Base-by-base conservation (phyloP, 2,888 invertebrate species). In the Seira ritae region DNA sequence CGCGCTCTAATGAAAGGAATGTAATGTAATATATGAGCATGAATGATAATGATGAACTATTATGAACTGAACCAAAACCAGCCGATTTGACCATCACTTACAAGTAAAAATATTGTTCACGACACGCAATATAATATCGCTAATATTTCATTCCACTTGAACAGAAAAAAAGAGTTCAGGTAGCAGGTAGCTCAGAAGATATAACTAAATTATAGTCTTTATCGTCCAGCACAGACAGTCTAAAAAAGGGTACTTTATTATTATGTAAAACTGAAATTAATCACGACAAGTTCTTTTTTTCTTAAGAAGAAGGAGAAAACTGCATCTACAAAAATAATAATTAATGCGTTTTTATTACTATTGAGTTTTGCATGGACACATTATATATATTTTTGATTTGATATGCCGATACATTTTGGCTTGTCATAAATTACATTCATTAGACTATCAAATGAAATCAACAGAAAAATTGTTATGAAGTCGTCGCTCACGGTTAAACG, bases 401-500 rank as follows among this genome's bases (percentile, higher is more conserved):
- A 42, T 8, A 42, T 42, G 4, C 42, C 42, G 42, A 4, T 42
- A 42, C 42, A 42, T n/a, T n/a, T n/a, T n/a, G n/a, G n/a, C n/a
- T n/a, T n/a, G n/a, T n/a, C n/a, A n/a, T n/a, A 42, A 42, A 17
- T 31, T 17, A 65, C 65, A 1, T 19, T 20, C 12, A 65, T 22
- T 20, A 65, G 65, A 22, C 12, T 65, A 65, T 12, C 19, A 22
- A 65, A 65, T 65, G 65, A 19, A 65, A 65, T 65, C 22, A 65
- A 20, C 22, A 19, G 19, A 62, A 65, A 65, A n/a, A 65, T 65
- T 22, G 22, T n/a, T 65, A 22, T 65, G 20, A 12, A 65, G 12
- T 65, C n/a, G n/a, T 65, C 22, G 22, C 22, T 22, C 20, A 22
- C 3, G 19, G 65, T 65, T 65, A 65, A 65, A 65, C n/a, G n/a